Conservation (phyloP, 2,797 vertebrate genomes). For the Thaleichthys pacificus region DNA sequence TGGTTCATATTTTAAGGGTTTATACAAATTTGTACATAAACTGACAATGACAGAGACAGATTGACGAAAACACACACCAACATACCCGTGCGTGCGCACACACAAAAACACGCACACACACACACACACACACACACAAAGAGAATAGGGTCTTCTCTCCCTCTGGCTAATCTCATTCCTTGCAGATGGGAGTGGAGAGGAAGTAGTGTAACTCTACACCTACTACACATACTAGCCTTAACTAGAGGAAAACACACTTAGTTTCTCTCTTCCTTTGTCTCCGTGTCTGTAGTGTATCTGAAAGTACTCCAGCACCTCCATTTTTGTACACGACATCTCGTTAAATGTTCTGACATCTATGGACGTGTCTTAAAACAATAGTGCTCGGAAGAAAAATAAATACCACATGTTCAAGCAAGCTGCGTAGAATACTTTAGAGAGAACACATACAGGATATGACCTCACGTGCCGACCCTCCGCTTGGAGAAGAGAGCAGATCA, state of each 20-base stretch:
- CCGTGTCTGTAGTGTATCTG: background rate
- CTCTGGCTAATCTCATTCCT: constrained; percentile 33
- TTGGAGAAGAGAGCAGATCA: background rate
- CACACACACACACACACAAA: constrained; percentile 22
- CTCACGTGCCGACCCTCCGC: constrained; percentile 56
- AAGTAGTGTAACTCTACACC: constrained; percentile 44
- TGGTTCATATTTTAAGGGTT: no score
- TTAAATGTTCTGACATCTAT: background rate
- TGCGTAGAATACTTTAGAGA: no score
- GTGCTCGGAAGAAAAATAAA: background rate
- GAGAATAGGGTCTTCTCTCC: constrained; percentile 15
- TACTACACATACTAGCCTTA: constrained; percentile 21
- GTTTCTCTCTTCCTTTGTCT: constrained; percentile 7
- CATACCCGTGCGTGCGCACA: constrained; percentile 15
- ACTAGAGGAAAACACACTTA: constrained; percentile 42
- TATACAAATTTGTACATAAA: background rate
- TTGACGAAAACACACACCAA: constrained; percentile 19
- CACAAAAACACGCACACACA: constrained; percentile 18
- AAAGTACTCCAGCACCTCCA: background rate
- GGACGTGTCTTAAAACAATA: background rate
- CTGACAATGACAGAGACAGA: background rate
- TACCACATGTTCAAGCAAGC: background rate
- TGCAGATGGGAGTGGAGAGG: constrained; percentile 40
- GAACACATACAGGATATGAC: constrained; percentile 27
- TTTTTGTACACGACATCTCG: background rate